Evolutionary conservation across 1,140 invertebrate species (phyloP).

Genomic region (Tetragnatha versicolor): DNA sequence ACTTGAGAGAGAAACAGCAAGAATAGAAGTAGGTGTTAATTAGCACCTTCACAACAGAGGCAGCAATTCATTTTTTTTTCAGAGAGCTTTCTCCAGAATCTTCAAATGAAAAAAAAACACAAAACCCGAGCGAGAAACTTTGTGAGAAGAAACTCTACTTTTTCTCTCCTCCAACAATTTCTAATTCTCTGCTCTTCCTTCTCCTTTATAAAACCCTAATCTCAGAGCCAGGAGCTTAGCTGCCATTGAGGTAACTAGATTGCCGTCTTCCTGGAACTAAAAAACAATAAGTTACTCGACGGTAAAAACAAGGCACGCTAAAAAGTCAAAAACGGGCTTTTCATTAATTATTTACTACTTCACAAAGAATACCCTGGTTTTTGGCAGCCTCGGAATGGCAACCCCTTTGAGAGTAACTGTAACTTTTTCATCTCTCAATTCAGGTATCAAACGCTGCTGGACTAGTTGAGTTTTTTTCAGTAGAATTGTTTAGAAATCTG

Average conservation of each 20-base stretch:
- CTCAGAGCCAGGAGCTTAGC: neutral
- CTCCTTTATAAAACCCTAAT: neutral
- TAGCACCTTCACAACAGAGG: too few relatives aligned
- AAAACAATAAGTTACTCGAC: neutral
- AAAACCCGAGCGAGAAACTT: too few relatives aligned
- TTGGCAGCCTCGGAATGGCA: neutral
- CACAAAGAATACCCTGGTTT: neutral
- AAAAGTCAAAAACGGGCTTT: neutral
- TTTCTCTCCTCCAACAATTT: too few relatives aligned
- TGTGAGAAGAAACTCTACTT: too few relatives aligned
- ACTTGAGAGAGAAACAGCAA: too few relatives aligned
- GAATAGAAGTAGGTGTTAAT: too few relatives aligned
- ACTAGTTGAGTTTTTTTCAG: too few relatives aligned
- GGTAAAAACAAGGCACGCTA: neutral
- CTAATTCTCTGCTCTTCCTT: neutral
- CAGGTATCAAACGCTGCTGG: too few relatives aligned
- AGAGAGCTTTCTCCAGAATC: too few relatives aligned
- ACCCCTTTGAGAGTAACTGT: neutral
- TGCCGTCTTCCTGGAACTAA: neutral
- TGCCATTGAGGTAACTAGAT: constrained; percentile 10
- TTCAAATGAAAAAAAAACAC: too few relatives aligned
- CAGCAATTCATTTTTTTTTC: too few relatives aligned
- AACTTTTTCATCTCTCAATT: too few relatives aligned
- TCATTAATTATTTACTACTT: constrained; percentile 17
- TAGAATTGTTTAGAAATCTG: neutral